Evolutionary conservation across 2,113 vertebrate species (phyloP), one percentile per base, ranked within the genome.

Genomic region (Nerophis lumbriciformis): DNA sequence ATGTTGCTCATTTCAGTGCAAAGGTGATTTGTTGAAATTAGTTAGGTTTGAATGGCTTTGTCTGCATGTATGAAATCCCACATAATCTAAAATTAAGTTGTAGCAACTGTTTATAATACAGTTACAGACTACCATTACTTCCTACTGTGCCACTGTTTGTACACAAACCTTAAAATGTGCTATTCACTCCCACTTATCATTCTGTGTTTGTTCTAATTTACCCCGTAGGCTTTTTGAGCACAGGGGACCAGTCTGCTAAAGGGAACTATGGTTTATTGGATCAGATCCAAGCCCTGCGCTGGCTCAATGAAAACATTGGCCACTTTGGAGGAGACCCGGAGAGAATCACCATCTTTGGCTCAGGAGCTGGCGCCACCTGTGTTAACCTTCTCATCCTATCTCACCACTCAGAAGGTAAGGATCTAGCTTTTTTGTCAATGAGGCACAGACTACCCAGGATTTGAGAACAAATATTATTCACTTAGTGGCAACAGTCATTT

Each of bases 351-450:
- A 95, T 99, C 89, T 98, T 99, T 91, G 97, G 97, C 91, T 99
- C 97, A 8, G 97, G 97, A 50, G 97, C 97, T 44, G 97, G 97
- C 47, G 95, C 95, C 53, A 95, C 97, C 64, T 98, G 95, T 78
- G 95, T 99, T 90, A 99, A 98, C 91, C 93, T 99, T 10, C 94
- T 99, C 89, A 98, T 97, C 90, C 92, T 99, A 84, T 98, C 96
- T 85, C 97, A 98, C 92, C 97, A 98, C 92, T 98, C 97, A 68
- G 97, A 99, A 92, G 96, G 96, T 98, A 89, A 94, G 68, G 52
- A 52, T 71, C 58, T 47, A 19, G 65, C n/a, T 55, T 44, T 53
- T 28, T 28, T 61, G 38, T 71, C 63, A 45, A 35, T 54, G 14
- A 37, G 37, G 10, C 37, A 6, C 53, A 39, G 39, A 15, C 70